These are phyloP conservation scores for Cephus cinctus DNA, from an alignment of 1,140 invertebrate species.

Conservation along the genomic window DNA sequence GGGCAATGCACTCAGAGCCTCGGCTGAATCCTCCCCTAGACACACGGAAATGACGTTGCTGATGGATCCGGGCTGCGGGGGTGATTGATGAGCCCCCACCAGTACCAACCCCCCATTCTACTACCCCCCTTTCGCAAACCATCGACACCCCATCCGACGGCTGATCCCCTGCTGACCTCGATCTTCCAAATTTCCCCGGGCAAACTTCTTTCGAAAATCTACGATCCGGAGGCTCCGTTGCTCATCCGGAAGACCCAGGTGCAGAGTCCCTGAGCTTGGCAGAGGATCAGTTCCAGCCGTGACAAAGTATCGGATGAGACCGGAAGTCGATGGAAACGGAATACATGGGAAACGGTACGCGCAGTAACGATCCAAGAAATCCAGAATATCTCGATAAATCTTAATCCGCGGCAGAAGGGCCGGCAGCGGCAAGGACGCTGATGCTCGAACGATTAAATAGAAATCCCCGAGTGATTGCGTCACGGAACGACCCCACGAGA, in stretches of 20 bases:
- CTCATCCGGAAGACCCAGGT: no score
- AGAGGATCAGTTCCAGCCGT: no score
- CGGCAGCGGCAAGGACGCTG: constrained; percentile 1
- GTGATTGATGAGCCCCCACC: constrained; percentile 34
- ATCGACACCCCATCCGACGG: constrained; percentile 7
- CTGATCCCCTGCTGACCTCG: constrained; percentile 26
- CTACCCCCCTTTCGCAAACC: constrained; percentile 6
- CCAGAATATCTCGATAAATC: constrained; percentile 16
- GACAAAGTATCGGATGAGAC: no score
- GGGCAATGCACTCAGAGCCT: constrained; percentile 25
- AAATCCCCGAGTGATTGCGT: constrained; percentile 29
- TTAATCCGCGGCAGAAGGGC: background rate
- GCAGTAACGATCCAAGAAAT: no score
- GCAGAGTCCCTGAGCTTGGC: no score
- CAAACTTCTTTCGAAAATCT: no score
- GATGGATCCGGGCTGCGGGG: constrained; percentile 36
- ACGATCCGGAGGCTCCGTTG: no score
- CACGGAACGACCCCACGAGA: constrained; percentile 17
- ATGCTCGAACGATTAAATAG: constrained; percentile 23
- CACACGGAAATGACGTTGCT: constrained; percentile 44
- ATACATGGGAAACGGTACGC: no score
- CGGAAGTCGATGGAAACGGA: no score
- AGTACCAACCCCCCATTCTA: constrained; percentile 17
- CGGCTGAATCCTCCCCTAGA: constrained; percentile 31
- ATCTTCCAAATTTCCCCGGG: no score